Evolutionary conservation across 2,888 invertebrate genomes (phyloP).

Genomic region (Toxonevra muliebris): DNA sequence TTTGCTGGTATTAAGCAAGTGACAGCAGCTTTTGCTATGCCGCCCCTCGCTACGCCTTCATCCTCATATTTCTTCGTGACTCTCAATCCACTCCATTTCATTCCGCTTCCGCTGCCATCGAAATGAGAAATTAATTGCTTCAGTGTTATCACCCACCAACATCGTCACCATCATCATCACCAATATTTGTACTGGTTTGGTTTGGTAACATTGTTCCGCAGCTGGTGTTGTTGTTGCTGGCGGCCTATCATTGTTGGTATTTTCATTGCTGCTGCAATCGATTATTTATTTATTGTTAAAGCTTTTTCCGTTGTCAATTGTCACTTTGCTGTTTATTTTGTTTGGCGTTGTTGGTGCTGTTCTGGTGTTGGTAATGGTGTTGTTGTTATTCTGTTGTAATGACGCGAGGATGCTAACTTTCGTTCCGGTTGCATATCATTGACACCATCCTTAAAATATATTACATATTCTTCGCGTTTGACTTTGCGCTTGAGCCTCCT

Average conservation of each 20-base stretch:
- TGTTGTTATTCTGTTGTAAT: constrained; percentile 13
- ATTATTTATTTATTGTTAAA: constrained; percentile 47
- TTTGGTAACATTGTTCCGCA: constrained; percentile 9
- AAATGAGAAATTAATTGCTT: constrained; percentile 47
- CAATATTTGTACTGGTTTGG: background rate
- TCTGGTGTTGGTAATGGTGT: constrained; percentile 9
- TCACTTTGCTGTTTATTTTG: constrained; percentile 16
- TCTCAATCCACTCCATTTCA: background rate
- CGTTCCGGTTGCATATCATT: constrained; percentile 38
- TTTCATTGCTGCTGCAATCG: constrained; percentile 31
- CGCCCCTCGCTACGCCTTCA: background rate
- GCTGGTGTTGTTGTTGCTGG: background rate
- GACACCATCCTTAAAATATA: constrained; percentile 32
- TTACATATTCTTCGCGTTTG: background rate
- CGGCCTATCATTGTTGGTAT: constrained; percentile 23
- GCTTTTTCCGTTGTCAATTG: constrained; percentile 43
- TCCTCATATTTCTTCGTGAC: background rate
- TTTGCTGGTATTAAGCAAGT: background rate
- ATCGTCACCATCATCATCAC: constrained; percentile 10
- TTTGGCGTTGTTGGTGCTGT: constrained; percentile 18
- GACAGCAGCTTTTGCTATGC: background rate
- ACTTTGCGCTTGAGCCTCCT: background rate
- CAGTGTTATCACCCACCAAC: constrained; percentile 30
- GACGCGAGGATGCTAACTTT: constrained; percentile 4
- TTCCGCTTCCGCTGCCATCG: background rate